Conservation (phyloP, 2,888 invertebrate species). For the Pterostichus madidus region DNA sequence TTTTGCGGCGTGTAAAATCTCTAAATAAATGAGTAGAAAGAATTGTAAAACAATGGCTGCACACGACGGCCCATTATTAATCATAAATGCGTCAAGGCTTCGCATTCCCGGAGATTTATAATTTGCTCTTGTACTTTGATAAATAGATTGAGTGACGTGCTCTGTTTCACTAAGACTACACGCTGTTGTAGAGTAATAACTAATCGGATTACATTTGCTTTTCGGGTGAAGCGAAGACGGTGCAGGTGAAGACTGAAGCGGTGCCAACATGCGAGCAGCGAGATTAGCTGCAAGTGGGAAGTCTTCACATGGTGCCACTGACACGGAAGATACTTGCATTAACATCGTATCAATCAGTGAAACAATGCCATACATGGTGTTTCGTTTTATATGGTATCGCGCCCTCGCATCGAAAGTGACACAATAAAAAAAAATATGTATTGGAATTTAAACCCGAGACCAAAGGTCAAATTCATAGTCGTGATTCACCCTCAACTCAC, state of each 20-base stretch:
- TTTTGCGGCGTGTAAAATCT: slow-evolving; percentile 58
- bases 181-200: slow-evolving; percentile 36
- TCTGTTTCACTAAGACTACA: slow-evolving; percentile 61
- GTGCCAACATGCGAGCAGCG: neutral
- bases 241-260: neutral
- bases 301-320: neutral
- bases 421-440: too few species aligned
- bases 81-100: slow-evolving; percentile 55
- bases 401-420: too few species aligned
- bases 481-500: too few species aligned
- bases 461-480: too few species aligned
- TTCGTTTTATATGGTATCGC: neutral
- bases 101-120: slow-evolving; percentile 54
- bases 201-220: slow-evolving; percentile 64
- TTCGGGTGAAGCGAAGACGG: slow-evolving; percentile 2
- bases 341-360: neutral
- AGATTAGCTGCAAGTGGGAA: slow-evolving; percentile 1
- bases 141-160: slow-evolving; percentile 66
- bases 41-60: slow-evolving; percentile 64
- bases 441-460: too few species aligned
- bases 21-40: slow-evolving; percentile 61
- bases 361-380: neutral
- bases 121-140: slow-evolving; percentile 65
- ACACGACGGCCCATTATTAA: slow-evolving; percentile 61
- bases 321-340: neutral